Evolutionary conservation across 2,888 invertebrate species (phyloP), one percentile per base, ranked within the genome.

Genomic region (Himalopsyche tibetana): DNA sequence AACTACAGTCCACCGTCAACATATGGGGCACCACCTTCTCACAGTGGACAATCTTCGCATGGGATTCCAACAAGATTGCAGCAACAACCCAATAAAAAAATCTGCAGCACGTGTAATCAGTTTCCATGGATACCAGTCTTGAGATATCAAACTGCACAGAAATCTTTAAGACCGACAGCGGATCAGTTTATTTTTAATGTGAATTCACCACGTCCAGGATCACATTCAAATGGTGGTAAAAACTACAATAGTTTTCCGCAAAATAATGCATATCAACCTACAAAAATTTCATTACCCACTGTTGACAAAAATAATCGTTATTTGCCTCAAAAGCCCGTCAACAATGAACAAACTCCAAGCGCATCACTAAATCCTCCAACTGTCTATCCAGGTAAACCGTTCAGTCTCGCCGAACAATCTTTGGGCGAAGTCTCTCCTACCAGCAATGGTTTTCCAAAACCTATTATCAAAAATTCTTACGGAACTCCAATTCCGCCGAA

Each of bases 61-160:
- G 85, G 85, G 1, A 40, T 85, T 85, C 85, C 89, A 89, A 51
- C 42, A 45, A 83, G 86, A 55, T 69, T 83, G 63, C 80, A 80
- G 5, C 55, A 85, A 17, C 90, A 90, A 40, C 91, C 92, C 85
- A 90, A 91, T 80, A 93, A 94, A 88, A 94, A 94, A 90, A 94
- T 94, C 88, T 97, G 97, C 90, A 95, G 96, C 90, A 94, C 96
- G 84, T 97, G 97, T 90, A 96, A 97, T 90, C 94, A 95, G 90
- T 94, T 95, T 90, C 97, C 97, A 87, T 97, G 97, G 97, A 94
- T 96, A 89, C 97, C 97, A 56, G 95, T 97, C 88, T 91, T 93
- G 89, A 92, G 91, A 91, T 93, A 93, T 90, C 92, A 92, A 90
- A 89, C 92, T 90, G n/a, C 80, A n/a, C 19, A 40, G 28, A 51